phyloP scores from a whole-genome alignment of 2,888 invertebrate species.

The Sipunculus nudus region DNA sequence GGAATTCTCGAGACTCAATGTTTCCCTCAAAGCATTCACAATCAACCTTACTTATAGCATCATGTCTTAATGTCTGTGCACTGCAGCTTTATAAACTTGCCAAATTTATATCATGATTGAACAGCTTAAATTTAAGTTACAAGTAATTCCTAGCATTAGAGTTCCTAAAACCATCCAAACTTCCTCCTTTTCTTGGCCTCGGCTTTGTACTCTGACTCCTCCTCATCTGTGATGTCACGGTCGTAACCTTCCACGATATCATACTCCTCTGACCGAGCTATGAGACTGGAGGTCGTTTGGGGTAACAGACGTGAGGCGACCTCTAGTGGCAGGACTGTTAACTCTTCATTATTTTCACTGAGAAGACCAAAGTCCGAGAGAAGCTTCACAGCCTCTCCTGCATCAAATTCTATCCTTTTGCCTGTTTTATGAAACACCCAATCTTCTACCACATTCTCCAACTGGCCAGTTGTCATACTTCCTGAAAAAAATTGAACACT shows the following conservation, averaged over 20 bases:
- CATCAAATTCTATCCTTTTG: conserved; percentile 48
- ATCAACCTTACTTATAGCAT: no score
- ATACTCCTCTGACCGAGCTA: conserved; percentile 50
- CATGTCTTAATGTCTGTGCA: no score
- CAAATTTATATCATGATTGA: no score
- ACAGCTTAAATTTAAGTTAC: no score
- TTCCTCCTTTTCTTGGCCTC: conserved; percentile 47
- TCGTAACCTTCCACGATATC: conserved; percentile 61
- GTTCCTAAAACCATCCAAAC: conserved; percentile 59
- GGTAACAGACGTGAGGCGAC: conserved; percentile 57
- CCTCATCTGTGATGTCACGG: conserved; percentile 52
- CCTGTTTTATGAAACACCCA: conserved; percentile 56
- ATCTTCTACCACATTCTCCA: conserved; percentile 51
- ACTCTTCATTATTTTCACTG: conserved; percentile 41
- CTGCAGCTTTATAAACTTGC: no score
- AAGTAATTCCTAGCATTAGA: no score
- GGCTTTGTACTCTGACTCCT: conserved; percentile 53
- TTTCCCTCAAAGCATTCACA: no score
- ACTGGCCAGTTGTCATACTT: conserved; percentile 43
- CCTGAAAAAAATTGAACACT: conserved; percentile 43
- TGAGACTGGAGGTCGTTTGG: conserved; percentile 48
- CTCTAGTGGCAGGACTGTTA: conserved; percentile 55
- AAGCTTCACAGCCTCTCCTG: conserved; percentile 50
- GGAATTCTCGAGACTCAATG: no score
- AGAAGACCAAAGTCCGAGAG: conserved; percentile 53